phyloP scores from a whole-genome alignment of 1,140 invertebrate genomes.

The Platorchestia sp. region DNA sequence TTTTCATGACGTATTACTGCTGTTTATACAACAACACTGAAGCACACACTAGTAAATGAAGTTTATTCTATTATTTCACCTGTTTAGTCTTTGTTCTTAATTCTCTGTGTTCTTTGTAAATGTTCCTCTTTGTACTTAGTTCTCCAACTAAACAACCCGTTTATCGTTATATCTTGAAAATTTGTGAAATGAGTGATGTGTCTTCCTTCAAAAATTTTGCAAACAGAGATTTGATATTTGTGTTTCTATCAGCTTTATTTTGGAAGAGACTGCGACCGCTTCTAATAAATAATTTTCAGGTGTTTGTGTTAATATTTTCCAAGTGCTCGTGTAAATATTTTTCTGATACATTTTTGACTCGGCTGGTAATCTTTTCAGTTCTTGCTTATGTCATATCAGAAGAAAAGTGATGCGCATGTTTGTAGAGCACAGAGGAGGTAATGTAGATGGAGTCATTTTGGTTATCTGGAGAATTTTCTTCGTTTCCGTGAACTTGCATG shows the following conservation, averaged over 20 bases:
- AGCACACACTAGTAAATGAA: no score
- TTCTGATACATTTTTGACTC: not conserved
- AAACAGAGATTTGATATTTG: not conserved
- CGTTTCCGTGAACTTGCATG: not conserved
- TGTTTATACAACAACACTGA: no score
- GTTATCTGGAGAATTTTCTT: not conserved
- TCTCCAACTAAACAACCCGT: not conserved
- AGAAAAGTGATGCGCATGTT: not conserved
- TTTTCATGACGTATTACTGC: no score
- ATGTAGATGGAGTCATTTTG: not conserved
- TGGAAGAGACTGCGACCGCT: not conserved
- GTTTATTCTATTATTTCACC: no score
- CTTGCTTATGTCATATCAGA: not conserved
- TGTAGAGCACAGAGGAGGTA: not conserved
- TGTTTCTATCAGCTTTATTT: not conserved
- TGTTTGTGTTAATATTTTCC: no score
- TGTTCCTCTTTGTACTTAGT: no score
- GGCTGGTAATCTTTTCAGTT: not conserved
- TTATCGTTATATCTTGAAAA: not conserved
- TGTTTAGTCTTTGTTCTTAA: no score
- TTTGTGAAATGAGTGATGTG: not conserved
- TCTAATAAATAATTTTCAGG: not conserved
- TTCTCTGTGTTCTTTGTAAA: no score
- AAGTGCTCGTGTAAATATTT: no score
- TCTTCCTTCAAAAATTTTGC: not conserved